phyloP scores from a whole-genome alignment of 2,888 invertebrate genomes.

The Diarsia mendica region DNA sequence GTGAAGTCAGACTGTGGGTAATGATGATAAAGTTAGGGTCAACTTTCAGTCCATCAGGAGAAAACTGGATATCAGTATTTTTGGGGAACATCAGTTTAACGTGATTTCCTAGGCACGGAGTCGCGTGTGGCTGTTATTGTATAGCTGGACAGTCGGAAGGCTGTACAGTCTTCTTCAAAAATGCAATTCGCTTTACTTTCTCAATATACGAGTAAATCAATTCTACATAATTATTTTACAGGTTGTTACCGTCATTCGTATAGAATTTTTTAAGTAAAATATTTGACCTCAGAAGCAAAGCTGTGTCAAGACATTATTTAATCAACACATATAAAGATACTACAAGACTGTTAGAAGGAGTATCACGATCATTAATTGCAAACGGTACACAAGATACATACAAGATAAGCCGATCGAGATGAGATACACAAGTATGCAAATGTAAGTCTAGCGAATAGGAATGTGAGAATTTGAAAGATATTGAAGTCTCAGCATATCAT shows the following conservation, averaged over 20 bases:
- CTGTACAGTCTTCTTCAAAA: background rate
- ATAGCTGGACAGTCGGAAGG: background rate
- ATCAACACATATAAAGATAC: background rate
- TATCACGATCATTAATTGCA: conserved; percentile 11
- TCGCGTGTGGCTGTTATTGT: background rate
- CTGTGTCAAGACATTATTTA: background rate
- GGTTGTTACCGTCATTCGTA: background rate
- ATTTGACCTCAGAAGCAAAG: background rate
- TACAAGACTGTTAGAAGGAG: background rate
- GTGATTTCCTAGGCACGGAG: background rate
- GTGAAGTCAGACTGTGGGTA: too few species aligned
- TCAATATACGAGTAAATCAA: background rate
- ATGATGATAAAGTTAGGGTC: too few species aligned
- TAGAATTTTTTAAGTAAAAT: background rate
- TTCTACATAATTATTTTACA: background rate
- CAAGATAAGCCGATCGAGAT: conserved; percentile 24
- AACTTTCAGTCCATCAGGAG: background rate
- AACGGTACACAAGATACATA: conserved; percentile 19
- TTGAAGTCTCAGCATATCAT: background rate
- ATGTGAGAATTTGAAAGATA: conserved; percentile 11
- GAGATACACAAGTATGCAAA: conserved; percentile 34
- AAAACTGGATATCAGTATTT: background rate
- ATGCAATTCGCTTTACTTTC: background rate
- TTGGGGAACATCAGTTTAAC: background rate
- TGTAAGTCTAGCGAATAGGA: conserved; percentile 2